Percentiles rank a stretch among this genome's conserved stretches.
Evolutionary conservation across 2,113 vertebrate genomes (phyloP).

Genomic region (Corvus hawaiiensis): DNA sequence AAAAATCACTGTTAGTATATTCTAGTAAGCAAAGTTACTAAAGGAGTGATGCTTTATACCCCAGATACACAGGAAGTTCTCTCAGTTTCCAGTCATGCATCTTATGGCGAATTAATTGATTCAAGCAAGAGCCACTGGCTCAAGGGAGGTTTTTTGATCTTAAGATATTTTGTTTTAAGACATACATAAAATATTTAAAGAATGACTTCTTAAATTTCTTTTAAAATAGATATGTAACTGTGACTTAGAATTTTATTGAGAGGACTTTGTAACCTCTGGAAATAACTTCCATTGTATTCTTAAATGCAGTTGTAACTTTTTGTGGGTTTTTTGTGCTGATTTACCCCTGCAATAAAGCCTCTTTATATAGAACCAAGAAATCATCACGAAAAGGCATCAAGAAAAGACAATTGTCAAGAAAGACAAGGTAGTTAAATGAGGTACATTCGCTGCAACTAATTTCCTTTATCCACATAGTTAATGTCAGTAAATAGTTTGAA

Average conservation of each 20-base stretch:
- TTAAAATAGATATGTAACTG: background rate
- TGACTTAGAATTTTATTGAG: background rate
- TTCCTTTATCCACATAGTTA: background rate
- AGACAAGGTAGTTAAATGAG: background rate
- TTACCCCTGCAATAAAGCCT: background rate
- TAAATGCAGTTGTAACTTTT: conserved; percentile 8
- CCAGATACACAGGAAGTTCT: background rate
- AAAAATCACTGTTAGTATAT: background rate
- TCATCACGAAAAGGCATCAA: background rate
- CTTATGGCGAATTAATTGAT: background rate
- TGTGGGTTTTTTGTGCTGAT: background rate
- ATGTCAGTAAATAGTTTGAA: background rate
- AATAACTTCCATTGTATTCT: background rate
- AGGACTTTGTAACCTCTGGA: background rate
- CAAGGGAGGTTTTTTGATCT: background rate
- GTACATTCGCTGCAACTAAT: background rate
- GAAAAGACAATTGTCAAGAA: background rate
- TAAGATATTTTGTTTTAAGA: background rate
- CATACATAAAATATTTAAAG: background rate
- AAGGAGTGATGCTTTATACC: background rate
- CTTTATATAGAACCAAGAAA: background rate
- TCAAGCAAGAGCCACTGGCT: background rate
- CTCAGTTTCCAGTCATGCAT: background rate
- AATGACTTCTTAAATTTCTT: background rate
- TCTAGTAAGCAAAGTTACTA: background rate